These are phyloP conservation scores for Nibea coibor DNA, from an alignment of 2,113 vertebrate species.

Conservation along the genomic window DNA sequence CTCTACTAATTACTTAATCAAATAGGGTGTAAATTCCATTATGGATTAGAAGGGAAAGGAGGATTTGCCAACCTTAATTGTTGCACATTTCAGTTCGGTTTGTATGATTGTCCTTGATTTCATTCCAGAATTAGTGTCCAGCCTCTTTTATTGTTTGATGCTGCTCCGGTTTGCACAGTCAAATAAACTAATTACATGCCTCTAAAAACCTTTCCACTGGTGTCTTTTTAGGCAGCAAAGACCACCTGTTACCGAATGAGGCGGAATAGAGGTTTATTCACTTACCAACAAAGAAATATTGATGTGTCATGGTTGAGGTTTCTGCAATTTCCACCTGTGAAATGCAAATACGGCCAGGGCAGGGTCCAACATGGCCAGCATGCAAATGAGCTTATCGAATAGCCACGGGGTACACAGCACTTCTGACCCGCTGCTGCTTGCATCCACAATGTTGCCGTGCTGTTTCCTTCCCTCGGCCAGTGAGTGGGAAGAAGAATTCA, in stretches of 20 bases:
- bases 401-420: conserved; percentile 19
- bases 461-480: neutral
- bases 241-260: conserved; percentile 57
- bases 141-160: conserved; percentile 11
- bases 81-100: conserved; percentile 3
- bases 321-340: conserved; percentile 59
- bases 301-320: conserved; percentile 64
- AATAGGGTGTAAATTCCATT: conserved; percentile 16
- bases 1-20: conserved; percentile 57
- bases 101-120: neutral
- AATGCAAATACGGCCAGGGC: conserved; percentile 73
- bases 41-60: neutral
- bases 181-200: conserved; percentile 61
- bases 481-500: conserved; percentile 41
- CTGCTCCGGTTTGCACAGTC: conserved; percentile 20
- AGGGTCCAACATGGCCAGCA: conserved; percentile 50
- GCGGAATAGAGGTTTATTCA: conserved; percentile 57
- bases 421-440: conserved; percentile 46
- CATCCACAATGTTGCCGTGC: conserved; percentile 20
- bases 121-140: conserved; percentile 15
- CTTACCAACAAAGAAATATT: conserved; percentile 57
- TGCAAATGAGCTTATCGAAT: conserved; percentile 62
- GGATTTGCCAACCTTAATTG: conserved; percentile 10
- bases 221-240: conserved; percentile 38
- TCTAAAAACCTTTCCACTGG: conserved; percentile 44